Percentiles rank a stretch among this genome's conserved stretches.
Evolutionary conservation across 2,888 invertebrate genomes (phyloP).

Genomic region (Thera obeliscata): DNA sequence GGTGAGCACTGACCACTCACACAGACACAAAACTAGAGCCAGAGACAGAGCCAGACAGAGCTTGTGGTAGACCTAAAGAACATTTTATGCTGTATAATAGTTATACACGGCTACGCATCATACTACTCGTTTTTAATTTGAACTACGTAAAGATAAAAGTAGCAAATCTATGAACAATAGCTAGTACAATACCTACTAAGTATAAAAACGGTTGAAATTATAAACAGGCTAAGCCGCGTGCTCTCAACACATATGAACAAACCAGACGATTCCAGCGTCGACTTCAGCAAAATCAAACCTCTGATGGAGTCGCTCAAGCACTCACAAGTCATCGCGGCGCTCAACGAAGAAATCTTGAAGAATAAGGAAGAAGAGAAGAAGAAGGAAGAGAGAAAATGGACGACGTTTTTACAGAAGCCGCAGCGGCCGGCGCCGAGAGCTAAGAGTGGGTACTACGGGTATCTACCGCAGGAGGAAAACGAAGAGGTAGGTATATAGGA

Average conservation of each 20-base stretch:
- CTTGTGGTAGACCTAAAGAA: too few species aligned
- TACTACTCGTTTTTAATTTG: too few species aligned
- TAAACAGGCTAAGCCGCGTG: slow-evolving; percentile 65
- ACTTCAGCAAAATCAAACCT: slow-evolving; percentile 88
- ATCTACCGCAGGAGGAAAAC: slow-evolving; percentile 50
- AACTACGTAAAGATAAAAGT: too few species aligned
- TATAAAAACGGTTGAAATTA: slow-evolving; percentile 50
- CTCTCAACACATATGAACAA: slow-evolving; percentile 74
- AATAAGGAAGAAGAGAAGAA: slow-evolving; percentile 80
- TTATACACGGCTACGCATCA: too few species aligned
- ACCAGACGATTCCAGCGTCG: slow-evolving; percentile 83
- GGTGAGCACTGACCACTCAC: too few species aligned
- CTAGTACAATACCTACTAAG: neutral
- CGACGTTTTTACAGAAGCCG: slow-evolving; percentile 91
- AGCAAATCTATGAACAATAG: too few species aligned
- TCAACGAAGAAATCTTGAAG: slow-evolving; percentile 84
- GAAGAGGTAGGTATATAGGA: slow-evolving; percentile 30
- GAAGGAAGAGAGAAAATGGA: slow-evolving; percentile 86
- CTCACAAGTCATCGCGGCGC: slow-evolving; percentile 87
- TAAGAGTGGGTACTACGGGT: slow-evolving; percentile 61
- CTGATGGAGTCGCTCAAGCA: slow-evolving; percentile 86
- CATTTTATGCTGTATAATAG: too few species aligned
- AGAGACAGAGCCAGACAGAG: too few species aligned
- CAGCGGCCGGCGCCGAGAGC: slow-evolving; percentile 86
- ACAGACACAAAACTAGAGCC: too few species aligned